A percentile compares a stretch with the other conserved stretches of the same genome.
Evolutionary conservation across 1,140 invertebrate species (phyloP).

Genomic region (Hestina assimilis): DNA sequence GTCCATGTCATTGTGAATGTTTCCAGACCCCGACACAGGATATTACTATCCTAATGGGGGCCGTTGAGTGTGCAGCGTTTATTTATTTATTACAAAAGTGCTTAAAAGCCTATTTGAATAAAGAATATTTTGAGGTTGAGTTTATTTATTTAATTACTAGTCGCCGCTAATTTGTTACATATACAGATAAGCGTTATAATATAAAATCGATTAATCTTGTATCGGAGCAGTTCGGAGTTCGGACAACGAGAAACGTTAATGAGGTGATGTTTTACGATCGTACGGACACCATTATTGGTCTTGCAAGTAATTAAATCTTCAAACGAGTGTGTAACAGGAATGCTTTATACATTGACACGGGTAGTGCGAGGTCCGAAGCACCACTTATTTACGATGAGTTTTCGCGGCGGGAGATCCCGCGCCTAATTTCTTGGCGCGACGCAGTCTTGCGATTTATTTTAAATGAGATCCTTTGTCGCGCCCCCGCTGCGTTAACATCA

Average conservation of each 20-base stretch:
- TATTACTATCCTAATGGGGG: too few species aligned
- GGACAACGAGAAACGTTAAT: conserved; percentile 48
- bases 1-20: too few species aligned
- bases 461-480: conserved; percentile 67
- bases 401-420: conserved; percentile 65
- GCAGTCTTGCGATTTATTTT: conserved; percentile 73
- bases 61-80: too few species aligned
- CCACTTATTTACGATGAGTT: conserved; percentile 72
- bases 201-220: background rate
- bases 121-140: too few species aligned
- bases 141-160: background rate
- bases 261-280: conserved; percentile 60
- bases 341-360: conserved; percentile 45
- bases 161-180: background rate
- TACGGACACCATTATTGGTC: conserved; percentile 23
- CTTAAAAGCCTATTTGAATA: too few species aligned
- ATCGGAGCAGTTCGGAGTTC: background rate
- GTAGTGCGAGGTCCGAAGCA: conserved; percentile 24
- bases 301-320: conserved; percentile 71
- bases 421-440: conserved; percentile 73
- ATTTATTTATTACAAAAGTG: too few species aligned
- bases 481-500: conserved; percentile 64
- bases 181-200: background rate
- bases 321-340: conserved; percentile 72
- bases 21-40: too few species aligned